These are phyloP conservation scores for Galaxea fascicularis DNA, from an alignment of 92 coral and sea anemone genomes.

Conservation along the genomic window DNA sequence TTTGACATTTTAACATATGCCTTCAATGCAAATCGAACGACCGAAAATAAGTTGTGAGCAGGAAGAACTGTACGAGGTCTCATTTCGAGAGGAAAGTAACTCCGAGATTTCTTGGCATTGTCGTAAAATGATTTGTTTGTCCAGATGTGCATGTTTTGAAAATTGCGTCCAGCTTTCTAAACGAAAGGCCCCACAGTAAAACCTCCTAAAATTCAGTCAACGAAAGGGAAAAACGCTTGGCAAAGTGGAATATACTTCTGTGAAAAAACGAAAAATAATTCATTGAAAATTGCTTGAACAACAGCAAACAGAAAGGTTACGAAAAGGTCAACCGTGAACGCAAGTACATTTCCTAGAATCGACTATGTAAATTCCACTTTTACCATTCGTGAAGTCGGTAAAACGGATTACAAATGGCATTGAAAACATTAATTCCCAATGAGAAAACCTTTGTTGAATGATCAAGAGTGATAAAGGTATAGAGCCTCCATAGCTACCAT, in stretches of 20 bases:
- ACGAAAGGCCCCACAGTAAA: not conserved
- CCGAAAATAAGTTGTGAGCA: not conserved
- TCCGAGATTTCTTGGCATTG: not conserved
- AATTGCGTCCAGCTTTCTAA: not conserved
- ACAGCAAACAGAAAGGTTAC: not conserved
- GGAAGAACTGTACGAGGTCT: not conserved
- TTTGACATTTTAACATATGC: not conserved
- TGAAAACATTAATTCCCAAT: not conserved
- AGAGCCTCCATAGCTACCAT: not conserved
- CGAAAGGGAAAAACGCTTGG: not conserved
- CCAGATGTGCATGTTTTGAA: not conserved
- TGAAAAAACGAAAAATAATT: not conserved
- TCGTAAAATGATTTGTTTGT: not conserved
- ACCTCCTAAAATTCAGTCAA: not conserved
- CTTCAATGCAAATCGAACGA: not conserved
- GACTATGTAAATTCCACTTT: constrained; percentile 37
- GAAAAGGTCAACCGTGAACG: not conserved
- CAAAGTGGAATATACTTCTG: not conserved
- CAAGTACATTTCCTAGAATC: constrained; percentile 32
- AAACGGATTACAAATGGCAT: not conserved
- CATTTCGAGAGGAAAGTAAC: not conserved
- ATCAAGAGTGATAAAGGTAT: not conserved
- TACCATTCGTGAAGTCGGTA: not conserved
- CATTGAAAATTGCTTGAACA: not conserved
- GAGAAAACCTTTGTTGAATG: not conserved